Base-by-base conservation (phyloP, 1,140 invertebrate genomes). In the Cotesia glomerata region DNA sequence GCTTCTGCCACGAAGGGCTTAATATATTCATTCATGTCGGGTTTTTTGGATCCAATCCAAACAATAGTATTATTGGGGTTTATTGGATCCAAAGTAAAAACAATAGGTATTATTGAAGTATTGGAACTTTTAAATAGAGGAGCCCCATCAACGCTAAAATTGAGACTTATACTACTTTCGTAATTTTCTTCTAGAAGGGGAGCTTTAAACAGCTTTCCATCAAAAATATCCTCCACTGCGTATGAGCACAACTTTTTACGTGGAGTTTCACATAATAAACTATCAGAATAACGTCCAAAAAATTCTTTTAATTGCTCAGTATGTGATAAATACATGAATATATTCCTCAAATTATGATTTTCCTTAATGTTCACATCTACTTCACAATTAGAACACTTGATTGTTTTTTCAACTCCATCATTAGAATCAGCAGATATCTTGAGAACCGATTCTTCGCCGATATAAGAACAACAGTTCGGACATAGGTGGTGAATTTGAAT, bases 11-110 rank as follows among this genome's bases (percentile, higher is more conserved):
- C 71, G 26, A 80, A 77, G 26, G 79, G 76, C 36, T 65, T 76
- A 18, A 79, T 65, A 54, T 74, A 79, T 11, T 70, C 73, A 65
- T 75, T 77, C 18, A 77, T 72, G 34, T 67, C 34, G 1, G 77
- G 79, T 72, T 80, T 80, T 79, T 18, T 36, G 18, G 34, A 63
- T 62, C 9, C 76, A n/a, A 76, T n/a, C n/a, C n/a, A n/a, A n/a
- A n/a, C n/a, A n/a, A n/a, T n/a, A n/a, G n/a, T n/a, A n/a, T n/a
- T n/a, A n/a, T n/a, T n/a, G n/a, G 1, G 77, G 79, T 72, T 80
- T n/a, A 77, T 18, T 36, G 18, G 34, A 63, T 62, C 9, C 76
- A n/a, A 76, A n/a, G n/a, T n/a, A n/a, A n/a, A n/a, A n/a, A n/a
- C 26, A 35, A 79, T 59, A 0, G 76, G 76, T 13, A 69, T 36